Evolutionary conservation across 2,888 invertebrate genomes (phyloP).

Genomic region (Oxytorus armatus): DNA sequence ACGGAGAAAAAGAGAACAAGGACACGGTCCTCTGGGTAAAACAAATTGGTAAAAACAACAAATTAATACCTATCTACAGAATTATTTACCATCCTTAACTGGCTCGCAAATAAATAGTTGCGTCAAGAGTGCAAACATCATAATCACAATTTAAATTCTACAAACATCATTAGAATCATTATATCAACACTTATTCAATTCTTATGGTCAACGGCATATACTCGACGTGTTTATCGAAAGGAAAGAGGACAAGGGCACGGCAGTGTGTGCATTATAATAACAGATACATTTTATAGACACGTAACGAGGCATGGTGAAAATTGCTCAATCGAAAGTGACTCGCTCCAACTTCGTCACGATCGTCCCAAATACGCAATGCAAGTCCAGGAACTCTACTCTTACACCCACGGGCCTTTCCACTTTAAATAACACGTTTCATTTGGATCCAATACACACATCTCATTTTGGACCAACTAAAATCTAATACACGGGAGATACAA

Average conservation of each 20-base stretch:
- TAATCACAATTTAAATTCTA: slow-evolving; percentile 3
- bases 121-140: background rate
- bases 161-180: slow-evolving; percentile 9
- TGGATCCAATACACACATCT: too few relatives aligned
- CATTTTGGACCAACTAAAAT: background rate
- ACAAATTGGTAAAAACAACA: background rate
- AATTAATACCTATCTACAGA: background rate
- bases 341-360: slow-evolving; percentile 26
- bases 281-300: slow-evolving; percentile 47
- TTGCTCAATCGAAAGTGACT: slow-evolving; percentile 62
- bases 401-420: slow-evolving; percentile 30
- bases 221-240: slow-evolving; percentile 30
- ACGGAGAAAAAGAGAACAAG: slow-evolving; percentile 59
- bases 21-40: too few relatives aligned
- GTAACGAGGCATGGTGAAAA: slow-evolving; percentile 26
- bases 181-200: slow-evolving; percentile 46
- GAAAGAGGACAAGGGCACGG: slow-evolving; percentile 66
- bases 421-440: too few relatives aligned
- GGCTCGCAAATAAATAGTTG: background rate
- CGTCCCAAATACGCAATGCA: slow-evolving; percentile 36
- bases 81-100: background rate
- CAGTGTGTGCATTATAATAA: slow-evolving; percentile 33
- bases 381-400: slow-evolving; percentile 31
- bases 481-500: background rate
- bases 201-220: slow-evolving; percentile 34